A percentile compares a stretch with the other conserved stretches of the same genome.
phyloP scores from a whole-genome alignment of 2,113 vertebrate genomes.

The Phrynocephalus versicolor region DNA sequence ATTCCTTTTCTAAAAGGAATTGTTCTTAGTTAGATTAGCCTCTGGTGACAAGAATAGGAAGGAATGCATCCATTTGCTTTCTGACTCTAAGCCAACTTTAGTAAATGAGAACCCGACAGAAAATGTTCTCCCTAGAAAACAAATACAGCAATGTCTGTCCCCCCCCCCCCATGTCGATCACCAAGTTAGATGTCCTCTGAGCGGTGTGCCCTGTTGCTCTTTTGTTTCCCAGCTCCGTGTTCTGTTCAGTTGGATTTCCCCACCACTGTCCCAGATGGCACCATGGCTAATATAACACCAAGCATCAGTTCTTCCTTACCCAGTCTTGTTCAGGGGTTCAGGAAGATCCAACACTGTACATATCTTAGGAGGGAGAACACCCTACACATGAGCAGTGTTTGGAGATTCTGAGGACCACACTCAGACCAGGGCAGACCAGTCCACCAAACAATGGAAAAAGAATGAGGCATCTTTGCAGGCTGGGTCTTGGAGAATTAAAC shows the following conservation, averaged over 20 bases:
- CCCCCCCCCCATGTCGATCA: neutral
- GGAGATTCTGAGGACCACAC: neutral
- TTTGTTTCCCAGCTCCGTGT: no score
- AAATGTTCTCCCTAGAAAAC: no score
- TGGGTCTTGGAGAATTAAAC: no score
- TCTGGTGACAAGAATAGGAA: no score
- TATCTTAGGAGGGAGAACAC: neutral
- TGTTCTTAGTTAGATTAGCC: no score
- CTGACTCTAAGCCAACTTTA: no score
- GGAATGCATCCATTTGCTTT: no score
- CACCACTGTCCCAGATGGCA: neutral
- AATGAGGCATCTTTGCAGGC: neutral
- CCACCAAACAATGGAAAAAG: no score
- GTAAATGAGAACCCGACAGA: no score
- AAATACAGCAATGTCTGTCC: conserved; percentile 2
- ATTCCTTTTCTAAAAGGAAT: no score
- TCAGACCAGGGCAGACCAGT: neutral
- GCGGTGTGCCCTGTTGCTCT: neutral
- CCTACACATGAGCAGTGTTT: neutral
- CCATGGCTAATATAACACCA: neutral
- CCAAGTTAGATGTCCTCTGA: neutral
- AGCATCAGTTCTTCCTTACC: conserved; percentile 2
- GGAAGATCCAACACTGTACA: neutral
- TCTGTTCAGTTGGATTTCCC: neutral
- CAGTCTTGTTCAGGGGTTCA: neutral